Evolutionary conservation across 2,888 invertebrate genomes (phyloP).

Genomic region (Neuroscelio doddi): DNA sequence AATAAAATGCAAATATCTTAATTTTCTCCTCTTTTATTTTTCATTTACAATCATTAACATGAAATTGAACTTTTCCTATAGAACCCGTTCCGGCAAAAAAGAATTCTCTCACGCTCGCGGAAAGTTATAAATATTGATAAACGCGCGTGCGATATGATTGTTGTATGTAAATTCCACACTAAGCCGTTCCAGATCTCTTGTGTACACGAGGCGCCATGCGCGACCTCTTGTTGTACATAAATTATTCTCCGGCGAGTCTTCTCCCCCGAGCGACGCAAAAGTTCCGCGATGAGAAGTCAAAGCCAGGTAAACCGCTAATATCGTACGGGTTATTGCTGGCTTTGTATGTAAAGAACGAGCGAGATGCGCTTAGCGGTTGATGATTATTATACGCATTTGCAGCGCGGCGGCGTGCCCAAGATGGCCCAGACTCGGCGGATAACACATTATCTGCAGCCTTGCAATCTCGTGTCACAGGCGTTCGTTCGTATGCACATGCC

Average conservation of each 20-base stretch:
- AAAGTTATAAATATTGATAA: constrained; percentile 13
- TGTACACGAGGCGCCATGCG: no score
- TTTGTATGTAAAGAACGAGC: constrained; percentile 27
- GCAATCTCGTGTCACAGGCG: constrained; percentile 39
- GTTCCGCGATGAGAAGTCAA: no score
- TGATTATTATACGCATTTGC: no score
- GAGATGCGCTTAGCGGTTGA: constrained; percentile 29
- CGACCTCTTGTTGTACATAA: no score
- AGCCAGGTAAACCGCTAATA: constrained; percentile 5
- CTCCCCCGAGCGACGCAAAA: no score
- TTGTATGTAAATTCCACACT: constrained; percentile 20
- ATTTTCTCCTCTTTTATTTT: no score
- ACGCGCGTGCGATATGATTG: constrained; percentile 14
- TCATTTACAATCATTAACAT: no score
- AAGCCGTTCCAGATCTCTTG: constrained; percentile 10
- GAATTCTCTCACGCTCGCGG: constrained; percentile 6
- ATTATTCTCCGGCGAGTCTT: no score
- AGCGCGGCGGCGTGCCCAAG: constrained; percentile 14
- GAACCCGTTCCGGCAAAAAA: neutral
- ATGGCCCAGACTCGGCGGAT: constrained; percentile 28
- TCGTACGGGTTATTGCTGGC: constrained; percentile 32
- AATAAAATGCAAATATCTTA: no score
- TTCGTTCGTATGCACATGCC: constrained; percentile 11
- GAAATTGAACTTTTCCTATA: constrained; percentile 6
- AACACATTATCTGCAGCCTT: constrained; percentile 38